Percentiles rank a stretch among this genome's conserved stretches.
Conservation (phyloP, 2,113 vertebrate genomes). For the Cyprinodon brontotheroides region DNA sequence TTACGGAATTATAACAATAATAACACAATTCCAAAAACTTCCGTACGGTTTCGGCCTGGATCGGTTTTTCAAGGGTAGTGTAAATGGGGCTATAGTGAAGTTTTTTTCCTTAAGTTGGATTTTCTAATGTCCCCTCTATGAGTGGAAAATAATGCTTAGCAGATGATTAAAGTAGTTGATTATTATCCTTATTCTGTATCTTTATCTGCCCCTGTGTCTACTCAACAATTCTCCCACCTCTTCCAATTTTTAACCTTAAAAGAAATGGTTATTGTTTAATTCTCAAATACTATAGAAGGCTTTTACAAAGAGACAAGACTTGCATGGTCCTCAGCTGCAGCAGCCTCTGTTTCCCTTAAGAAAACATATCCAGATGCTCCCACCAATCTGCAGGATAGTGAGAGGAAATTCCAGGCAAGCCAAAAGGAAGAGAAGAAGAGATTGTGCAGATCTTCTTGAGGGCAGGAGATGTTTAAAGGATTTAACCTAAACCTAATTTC, state of each 20-base stretch:
- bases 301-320: conserved; percentile 23
- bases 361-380: conserved; percentile 70
- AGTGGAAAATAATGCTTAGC: neutral
- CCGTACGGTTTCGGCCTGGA: no score
- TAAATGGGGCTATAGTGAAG: no score
- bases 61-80: no score
- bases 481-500: neutral
- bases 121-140: neutral
- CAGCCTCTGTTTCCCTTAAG: conserved; percentile 29
- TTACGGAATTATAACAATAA: neutral
- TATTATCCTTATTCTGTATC: neutral
- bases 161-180: neutral
- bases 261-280: neutral
- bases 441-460: conserved; percentile 51
- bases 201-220: neutral
- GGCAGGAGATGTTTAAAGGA: conserved; percentile 25
- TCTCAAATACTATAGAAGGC: neutral
- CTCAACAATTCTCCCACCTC: conserved; percentile 1
- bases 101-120: neutral
- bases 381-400: conserved; percentile 50
- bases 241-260: neutral
- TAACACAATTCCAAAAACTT: neutral
- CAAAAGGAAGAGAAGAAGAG: conserved; percentile 59
- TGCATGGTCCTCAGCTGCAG: conserved; percentile 38
- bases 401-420: conserved; percentile 74